Percentiles rank a stretch among this genome's conserved stretches.
These are phyloP conservation scores for Chlorocebus sabaeus DNA, from an alignment of 2,113 vertebrate species.

Conservation along the genomic window DNA sequence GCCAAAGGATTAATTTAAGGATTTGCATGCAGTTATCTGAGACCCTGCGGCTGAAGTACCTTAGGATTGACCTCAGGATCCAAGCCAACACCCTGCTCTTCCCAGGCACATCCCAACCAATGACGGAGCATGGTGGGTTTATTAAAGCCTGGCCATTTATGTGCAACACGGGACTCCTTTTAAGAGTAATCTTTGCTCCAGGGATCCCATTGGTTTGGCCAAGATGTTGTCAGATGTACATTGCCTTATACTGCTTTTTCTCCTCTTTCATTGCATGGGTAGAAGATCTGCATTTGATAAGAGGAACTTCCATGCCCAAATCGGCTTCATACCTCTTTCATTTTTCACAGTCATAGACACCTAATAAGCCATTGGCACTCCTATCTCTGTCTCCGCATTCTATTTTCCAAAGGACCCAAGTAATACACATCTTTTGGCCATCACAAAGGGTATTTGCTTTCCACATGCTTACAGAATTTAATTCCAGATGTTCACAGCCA, in stretches of 20 bases:
- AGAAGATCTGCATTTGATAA: neutral
- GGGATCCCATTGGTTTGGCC: neutral
- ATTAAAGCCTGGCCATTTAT: neutral
- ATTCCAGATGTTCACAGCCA: neutral
- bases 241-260: neutral
- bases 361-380: neutral
- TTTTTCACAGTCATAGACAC: neutral
- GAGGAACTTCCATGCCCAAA: neutral
- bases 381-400: neutral
- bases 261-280: neutral
- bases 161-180: neutral
- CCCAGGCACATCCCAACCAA: neutral
- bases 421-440: neutral
- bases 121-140: neutral
- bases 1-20: too few species aligned
- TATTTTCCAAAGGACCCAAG: neutral
- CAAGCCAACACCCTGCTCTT: neutral
- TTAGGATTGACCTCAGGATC: neutral
- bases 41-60: neutral
- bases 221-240: neutral
- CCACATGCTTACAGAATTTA: neutral
- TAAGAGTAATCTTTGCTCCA: neutral
- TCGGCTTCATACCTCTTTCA: neutral
- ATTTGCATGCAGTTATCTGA: too few species aligned
- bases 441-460: neutral